Conservation (phyloP, 1,140 invertebrate species). For the Drosophila fuyamai region DNA sequence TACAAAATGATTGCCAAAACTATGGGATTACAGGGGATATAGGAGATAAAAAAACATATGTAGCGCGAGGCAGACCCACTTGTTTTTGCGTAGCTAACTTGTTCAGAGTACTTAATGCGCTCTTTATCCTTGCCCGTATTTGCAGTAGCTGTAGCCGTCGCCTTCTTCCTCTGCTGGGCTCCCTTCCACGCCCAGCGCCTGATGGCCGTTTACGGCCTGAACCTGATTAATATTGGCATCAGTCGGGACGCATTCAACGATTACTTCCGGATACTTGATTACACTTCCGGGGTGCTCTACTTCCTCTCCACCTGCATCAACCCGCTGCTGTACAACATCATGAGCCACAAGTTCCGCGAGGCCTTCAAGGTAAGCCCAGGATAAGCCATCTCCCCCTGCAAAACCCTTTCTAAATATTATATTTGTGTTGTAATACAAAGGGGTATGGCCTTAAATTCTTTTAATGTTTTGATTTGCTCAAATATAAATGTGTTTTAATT, state of each 20-base stretch:
- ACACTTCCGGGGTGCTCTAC: conserved; percentile 89
- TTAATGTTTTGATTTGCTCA: background rate
- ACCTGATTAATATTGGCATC: conserved; percentile 76
- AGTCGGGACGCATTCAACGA: conserved; percentile 86
- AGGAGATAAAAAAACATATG: background rate
- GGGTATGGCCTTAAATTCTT: background rate
- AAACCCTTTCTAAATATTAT: background rate
- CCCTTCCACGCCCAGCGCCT: conserved; percentile 96
- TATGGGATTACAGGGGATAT: background rate
- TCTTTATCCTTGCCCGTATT: conserved; percentile 43
- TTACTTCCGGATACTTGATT: conserved; percentile 86
- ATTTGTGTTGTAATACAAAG: background rate
- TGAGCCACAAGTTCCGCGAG: conserved; percentile 94
- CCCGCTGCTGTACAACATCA: conserved; percentile 93
- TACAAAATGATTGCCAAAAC: background rate
- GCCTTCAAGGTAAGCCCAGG: conserved; percentile 89
- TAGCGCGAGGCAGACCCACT: background rate
- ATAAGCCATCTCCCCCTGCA: background rate
- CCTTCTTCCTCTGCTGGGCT: conserved; percentile 97
- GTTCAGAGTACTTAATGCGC: conserved; percentile 27
- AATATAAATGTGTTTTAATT: no score
- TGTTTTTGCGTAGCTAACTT: background rate
- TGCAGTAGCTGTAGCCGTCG: conserved; percentile 96
- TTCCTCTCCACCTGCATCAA: conserved; percentile 92
- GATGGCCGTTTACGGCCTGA: conserved; percentile 88